Evolutionary conservation across 1,140 invertebrate species (phyloP).

Genomic region (Conus betulinus): DNA sequence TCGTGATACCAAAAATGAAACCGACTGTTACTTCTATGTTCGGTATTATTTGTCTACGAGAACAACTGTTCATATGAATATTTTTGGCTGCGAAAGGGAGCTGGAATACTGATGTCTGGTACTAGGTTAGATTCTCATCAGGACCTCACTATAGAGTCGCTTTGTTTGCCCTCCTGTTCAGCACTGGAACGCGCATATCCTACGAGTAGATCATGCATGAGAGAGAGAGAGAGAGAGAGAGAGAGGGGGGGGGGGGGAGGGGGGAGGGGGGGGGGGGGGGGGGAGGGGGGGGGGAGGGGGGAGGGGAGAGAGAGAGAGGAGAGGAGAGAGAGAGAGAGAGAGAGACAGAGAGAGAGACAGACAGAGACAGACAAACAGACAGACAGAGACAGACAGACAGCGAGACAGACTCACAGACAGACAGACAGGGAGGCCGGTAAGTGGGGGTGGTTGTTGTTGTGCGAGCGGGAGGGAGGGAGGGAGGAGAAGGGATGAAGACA

Average conservation of each 20-base stretch:
- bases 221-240: not conserved
- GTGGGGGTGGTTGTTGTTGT: not conserved
- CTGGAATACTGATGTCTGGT: too few relatives aligned
- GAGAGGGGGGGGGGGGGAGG: not conserved
- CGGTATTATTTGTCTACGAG: too few relatives aligned
- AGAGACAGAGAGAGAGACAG: not conserved
- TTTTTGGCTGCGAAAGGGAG: too few relatives aligned
- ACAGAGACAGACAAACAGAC: not conserved
- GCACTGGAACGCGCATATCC: too few relatives aligned
- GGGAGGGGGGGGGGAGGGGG: not conserved
- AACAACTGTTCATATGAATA: too few relatives aligned
- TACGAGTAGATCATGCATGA: not conserved
- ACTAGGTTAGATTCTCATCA: too few relatives aligned
- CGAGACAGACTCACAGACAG: not conserved
- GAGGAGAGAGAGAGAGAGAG: not conserved
- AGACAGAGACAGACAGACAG: not conserved
- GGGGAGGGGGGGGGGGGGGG: not conserved
- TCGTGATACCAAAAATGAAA: too few relatives aligned
- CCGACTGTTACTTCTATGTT: too few relatives aligned
- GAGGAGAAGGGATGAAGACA: too few relatives aligned
- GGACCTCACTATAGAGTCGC: too few relatives aligned
- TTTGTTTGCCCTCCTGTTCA: too few relatives aligned
- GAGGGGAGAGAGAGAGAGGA: not conserved
- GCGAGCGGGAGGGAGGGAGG: not conserved
- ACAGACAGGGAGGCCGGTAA: not conserved